A percentile compares a stretch with the other conserved stretches of the same genome.
These are phyloP conservation scores for Gortyna flavago DNA, from an alignment of 2,888 invertebrate species.

Conservation along the genomic window DNA sequence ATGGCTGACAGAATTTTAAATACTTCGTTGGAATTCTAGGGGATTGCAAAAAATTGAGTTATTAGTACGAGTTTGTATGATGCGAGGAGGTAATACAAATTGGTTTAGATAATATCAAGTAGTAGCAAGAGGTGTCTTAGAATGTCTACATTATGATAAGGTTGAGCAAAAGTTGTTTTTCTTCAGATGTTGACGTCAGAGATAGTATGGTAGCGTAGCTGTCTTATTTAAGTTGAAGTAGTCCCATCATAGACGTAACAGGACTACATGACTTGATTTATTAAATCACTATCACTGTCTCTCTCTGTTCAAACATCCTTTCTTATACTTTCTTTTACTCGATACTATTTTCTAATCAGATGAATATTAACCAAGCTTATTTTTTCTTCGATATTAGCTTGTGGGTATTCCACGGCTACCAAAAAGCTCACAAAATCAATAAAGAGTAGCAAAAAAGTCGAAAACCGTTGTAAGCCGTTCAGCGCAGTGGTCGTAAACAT, in stretches of 20 bases:
- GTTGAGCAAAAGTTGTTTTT: conserved; percentile 16
- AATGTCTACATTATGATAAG: conserved; percentile 20
- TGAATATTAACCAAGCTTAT: background rate
- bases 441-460: background rate
- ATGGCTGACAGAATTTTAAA: conserved; percentile 65
- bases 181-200: conserved; percentile 8
- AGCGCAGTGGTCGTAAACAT: conserved; percentile 17
- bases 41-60: conserved; percentile 39
- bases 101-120: conserved; percentile 27
- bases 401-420: background rate
- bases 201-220: conserved; percentile 3
- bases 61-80: conserved; percentile 32
- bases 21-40: conserved; percentile 61
- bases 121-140: background rate
- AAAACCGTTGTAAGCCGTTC: background rate
- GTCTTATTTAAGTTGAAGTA: background rate
- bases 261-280: background rate
- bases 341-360: too few relatives aligned
- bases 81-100: background rate
- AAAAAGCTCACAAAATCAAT: background rate
- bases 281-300: background rate
- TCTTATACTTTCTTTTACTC: background rate
- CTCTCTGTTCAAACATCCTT: background rate
- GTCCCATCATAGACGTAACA: background rate
- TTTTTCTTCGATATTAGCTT: background rate